Percentiles rank a stretch among this genome's conserved stretches.
Evolutionary conservation across 2,113 vertebrate species (phyloP).

Genomic region (Neotoma lepida): DNA sequence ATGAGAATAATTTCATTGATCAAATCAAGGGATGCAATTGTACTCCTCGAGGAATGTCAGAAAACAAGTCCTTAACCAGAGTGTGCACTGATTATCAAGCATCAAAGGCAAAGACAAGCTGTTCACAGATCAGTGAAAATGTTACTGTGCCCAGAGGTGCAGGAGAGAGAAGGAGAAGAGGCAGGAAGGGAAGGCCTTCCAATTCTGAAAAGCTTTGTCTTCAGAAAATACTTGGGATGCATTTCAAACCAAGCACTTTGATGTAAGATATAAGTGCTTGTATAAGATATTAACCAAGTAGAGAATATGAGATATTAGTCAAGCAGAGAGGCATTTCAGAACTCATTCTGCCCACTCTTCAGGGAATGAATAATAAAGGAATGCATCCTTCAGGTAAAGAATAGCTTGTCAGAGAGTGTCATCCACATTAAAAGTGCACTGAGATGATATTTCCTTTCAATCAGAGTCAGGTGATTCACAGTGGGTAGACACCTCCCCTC

Average conservation of each 20-base stretch:
- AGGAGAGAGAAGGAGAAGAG: background rate
- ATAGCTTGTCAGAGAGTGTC: background rate
- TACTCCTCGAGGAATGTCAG: background rate
- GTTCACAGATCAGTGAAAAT: background rate
- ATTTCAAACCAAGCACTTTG: conserved; percentile 12
- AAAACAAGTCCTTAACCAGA: background rate
- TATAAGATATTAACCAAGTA: background rate
- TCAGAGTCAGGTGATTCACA: background rate
- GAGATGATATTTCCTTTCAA: background rate
- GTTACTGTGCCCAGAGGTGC: background rate
- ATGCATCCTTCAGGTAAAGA: background rate
- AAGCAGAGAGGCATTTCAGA: background rate
- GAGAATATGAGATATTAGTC: background rate
- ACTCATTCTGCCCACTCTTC: background rate
- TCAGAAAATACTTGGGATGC: background rate
- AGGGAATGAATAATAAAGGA: background rate
- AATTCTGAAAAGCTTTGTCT: background rate
- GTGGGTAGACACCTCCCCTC: background rate
- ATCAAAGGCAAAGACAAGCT: background rate
- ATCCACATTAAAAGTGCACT: background rate
- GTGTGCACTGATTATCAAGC: background rate
- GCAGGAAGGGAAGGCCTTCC: background rate
- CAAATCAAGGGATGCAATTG: background rate
- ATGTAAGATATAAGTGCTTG: too few relatives aligned
- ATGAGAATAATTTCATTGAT: background rate